Conservation (phyloP, 2,113 vertebrate genomes). For the Diphyllodes magnificus region DNA sequence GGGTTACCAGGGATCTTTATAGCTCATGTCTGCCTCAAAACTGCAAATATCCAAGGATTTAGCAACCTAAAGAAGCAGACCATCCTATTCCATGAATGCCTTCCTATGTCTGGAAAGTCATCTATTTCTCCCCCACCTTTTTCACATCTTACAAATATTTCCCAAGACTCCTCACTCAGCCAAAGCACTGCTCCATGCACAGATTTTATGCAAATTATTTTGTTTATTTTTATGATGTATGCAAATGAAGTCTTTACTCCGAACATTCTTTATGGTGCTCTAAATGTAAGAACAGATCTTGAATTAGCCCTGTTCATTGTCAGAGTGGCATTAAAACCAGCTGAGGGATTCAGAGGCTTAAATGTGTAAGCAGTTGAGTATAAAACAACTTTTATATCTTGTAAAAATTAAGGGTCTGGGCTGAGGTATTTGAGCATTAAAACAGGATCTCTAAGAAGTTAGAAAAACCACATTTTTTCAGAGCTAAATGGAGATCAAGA, state of each 20-base stretch:
- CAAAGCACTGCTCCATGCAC: neutral
- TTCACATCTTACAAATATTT: neutral
- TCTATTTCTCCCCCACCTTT: neutral
- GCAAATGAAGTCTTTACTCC: conserved; percentile 52
- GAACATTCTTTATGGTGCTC: conserved; percentile 43
- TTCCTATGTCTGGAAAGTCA: neutral
- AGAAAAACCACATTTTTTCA: neutral
- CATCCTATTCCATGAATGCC: neutral
- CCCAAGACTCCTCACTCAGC: neutral
- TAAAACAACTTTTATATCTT: conserved; percentile 44
- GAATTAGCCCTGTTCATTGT: conserved; percentile 51
- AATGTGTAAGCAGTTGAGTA: conserved; percentile 11
- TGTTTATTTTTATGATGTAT: conserved; percentile 60
- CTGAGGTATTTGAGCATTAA: neutral
- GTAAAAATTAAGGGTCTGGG: conserved; percentile 28
- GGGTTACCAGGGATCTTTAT: neutral
- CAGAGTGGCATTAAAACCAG: conserved; percentile 23
- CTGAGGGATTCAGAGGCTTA: conserved; percentile 34
- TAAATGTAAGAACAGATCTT: conserved; percentile 55
- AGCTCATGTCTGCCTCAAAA: neutral
- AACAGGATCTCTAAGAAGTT: neutral
- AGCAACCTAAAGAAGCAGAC: neutral
- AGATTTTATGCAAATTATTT: conserved; percentile 56
- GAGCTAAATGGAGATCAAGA: neutral
- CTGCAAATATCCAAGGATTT: neutral